Conservation (phyloP, 2,797 vertebrate species). For the Salarias fasciatus region DNA sequence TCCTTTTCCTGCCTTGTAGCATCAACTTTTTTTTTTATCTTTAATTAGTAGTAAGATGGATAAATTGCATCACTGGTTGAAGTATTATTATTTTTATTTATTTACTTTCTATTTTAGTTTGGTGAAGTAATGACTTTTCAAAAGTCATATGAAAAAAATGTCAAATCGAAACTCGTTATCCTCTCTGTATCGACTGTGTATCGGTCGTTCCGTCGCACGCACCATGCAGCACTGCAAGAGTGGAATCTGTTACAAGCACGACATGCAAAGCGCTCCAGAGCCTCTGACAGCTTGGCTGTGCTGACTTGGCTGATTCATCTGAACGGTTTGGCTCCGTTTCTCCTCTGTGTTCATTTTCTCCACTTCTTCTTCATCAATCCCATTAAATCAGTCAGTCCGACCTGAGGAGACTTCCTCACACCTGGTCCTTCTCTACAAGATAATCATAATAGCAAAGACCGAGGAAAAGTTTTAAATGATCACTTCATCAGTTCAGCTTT, state of each 20-base stretch:
- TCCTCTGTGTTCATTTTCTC: conserved; percentile 43
- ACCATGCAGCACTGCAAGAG: conserved; percentile 23
- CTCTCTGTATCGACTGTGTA: too few relatives aligned
- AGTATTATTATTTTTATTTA: too few relatives aligned
- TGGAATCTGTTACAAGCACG: conserved; percentile 47
- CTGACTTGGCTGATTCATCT: conserved; percentile 60
- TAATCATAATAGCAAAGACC: conserved; percentile 12
- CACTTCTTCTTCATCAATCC: conserved; percentile 63
- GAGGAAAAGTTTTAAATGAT: conserved; percentile 1
- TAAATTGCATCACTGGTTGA: too few relatives aligned
- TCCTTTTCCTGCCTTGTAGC: too few relatives aligned
- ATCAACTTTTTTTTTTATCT: too few relatives aligned
- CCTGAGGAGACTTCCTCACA: conserved; percentile 42
- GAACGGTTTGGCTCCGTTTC: conserved; percentile 57
- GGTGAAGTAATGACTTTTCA: too few relatives aligned
- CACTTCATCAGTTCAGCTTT: not conserved
- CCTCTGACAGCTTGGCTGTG: conserved; percentile 65
- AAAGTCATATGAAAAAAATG: too few relatives aligned
- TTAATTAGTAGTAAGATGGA: too few relatives aligned
- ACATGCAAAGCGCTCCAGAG: conserved; percentile 44
- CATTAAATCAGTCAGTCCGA: conserved; percentile 59
- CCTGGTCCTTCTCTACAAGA: conserved; percentile 43
- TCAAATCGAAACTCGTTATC: too few relatives aligned
- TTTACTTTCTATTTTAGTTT: too few relatives aligned
- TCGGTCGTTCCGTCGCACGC: not conserved